Percentiles rank a stretch among this genome's conserved stretches.
Evolutionary conservation across 2,888 invertebrate species (phyloP).

Genomic region (Halocaridina rubra): DNA sequence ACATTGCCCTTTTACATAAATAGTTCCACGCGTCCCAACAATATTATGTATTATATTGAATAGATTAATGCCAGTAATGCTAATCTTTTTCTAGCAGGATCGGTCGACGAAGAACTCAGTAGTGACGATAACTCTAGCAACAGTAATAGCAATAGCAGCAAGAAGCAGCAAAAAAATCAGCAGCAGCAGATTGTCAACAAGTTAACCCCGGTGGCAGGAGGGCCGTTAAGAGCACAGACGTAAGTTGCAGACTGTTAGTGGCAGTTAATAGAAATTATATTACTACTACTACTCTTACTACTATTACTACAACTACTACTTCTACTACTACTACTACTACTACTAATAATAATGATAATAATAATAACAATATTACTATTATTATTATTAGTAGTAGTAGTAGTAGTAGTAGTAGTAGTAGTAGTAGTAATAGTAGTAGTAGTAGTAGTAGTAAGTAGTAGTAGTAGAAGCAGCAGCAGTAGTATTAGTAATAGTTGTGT

Average conservation of each 20-base stretch:
- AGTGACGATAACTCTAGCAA: not conserved
- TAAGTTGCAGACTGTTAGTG: constrained; percentile 37
- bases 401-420: not conserved
- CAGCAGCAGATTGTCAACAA: constrained; percentile 45
- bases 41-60: no score
- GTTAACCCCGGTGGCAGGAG: constrained; percentile 38
- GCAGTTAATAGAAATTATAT: no score
- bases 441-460: not conserved
- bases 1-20: no score
- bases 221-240: constrained; percentile 46
- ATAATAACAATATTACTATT: no score
- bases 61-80: no score
- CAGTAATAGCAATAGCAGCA: not conserved
- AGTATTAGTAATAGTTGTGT: not conserved
- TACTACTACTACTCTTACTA: no score
- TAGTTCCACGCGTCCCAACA: no score
- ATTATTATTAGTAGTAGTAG: no score
- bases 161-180: not conserved
- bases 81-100: no score
- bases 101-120: not conserved
- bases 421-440: not conserved
- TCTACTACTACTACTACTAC: no score
- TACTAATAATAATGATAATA: no score
- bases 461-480: not conserved
- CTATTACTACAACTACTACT: no score